These are phyloP conservation scores for Actinostola sp. DNA, from an alignment of 92 coral and sea anemone genomes.

Conservation along the genomic window DNA sequence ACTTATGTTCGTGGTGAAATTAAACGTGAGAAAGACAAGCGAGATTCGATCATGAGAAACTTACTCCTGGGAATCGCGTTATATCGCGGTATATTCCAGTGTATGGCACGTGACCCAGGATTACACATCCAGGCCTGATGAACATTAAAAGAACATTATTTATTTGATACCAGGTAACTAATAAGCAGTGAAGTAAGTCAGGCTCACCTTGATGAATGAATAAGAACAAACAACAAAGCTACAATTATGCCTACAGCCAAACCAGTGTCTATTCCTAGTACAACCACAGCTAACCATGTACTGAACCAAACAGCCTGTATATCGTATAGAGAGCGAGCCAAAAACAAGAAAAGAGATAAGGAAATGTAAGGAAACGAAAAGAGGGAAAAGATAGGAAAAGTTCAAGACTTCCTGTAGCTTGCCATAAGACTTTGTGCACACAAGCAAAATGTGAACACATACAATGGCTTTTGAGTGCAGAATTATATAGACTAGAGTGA, in stretches of 20 bases:
- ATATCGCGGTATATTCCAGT: constrained; percentile 80
- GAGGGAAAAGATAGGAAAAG: too few species aligned
- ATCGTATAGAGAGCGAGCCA: too few species aligned
- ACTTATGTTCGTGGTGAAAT: too few species aligned
- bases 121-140: constrained; percentile 67
- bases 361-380: too few species aligned
- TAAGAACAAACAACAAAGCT: constrained; percentile 77
- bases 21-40: too few species aligned
- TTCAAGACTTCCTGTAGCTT: too few species aligned
- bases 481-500: too few species aligned
- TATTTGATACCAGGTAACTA: not conserved
- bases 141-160: not conserved
- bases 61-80: constrained; percentile 70
- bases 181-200: not conserved
- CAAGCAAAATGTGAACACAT: too few species aligned
- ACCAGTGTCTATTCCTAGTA: constrained; percentile 94
- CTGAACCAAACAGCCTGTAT: constrained; percentile 84
- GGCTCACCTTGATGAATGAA: constrained; percentile 73
- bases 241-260: constrained; percentile 75
- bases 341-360: too few species aligned
- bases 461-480: too few species aligned
- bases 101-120: constrained; percentile 76
- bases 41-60: too few species aligned
- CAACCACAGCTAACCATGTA: constrained; percentile 83
- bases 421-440: too few species aligned